Base-by-base conservation (phyloP, 2,113 vertebrate species). In the Penelope pileata region DNA sequence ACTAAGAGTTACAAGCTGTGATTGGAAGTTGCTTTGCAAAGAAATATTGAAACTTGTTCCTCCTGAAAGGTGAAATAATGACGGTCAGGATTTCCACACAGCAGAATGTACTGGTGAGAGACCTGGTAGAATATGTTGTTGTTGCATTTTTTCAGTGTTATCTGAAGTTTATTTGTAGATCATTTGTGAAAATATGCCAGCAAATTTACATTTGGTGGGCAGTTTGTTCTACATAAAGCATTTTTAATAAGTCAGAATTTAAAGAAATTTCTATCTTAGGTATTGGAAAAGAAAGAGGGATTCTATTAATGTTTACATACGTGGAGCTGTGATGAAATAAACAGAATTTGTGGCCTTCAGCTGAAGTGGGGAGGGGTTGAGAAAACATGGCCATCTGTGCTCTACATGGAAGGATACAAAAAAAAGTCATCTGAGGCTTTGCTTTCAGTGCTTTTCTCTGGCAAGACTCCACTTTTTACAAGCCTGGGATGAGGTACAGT, bases 351-450 rank as follows among this genome's bases (percentile, higher is more conserved):
- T 48, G 32, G 64, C 84, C 69, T 95, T 60, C 47, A 86, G 73
- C 81, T 92, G 77, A 81, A 86, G 19, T 66, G 67, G 63, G 89
- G 85, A 87, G 54, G 56, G 47, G 73, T 23, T 75, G 62, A 89
- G 63, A 77, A 94, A 94, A 90, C 88, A 50, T 84, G 88, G 50
- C 88, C 96, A 97, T 95, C 80, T 79, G 91, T 96, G 84, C 84
- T 68, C 91, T 96, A 21, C 40, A 42, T 92, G 79, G 84, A 92
- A 80, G 73, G 54, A 70, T 66, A 83, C 72, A 76, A 54, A 73
- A 72, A 83, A 94, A 53, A 78, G 38, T 94, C 95, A 91, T 68
- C 87, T 80, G 91, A 94, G 75, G 72, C 81, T 94, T 96, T 93
- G 87, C 91, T 93, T 92, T 94, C 51, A 66, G 81, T 83, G 91